phyloP scores from a whole-genome alignment of 1,140 invertebrate genomes.

The Nephotettix cincticeps region DNA sequence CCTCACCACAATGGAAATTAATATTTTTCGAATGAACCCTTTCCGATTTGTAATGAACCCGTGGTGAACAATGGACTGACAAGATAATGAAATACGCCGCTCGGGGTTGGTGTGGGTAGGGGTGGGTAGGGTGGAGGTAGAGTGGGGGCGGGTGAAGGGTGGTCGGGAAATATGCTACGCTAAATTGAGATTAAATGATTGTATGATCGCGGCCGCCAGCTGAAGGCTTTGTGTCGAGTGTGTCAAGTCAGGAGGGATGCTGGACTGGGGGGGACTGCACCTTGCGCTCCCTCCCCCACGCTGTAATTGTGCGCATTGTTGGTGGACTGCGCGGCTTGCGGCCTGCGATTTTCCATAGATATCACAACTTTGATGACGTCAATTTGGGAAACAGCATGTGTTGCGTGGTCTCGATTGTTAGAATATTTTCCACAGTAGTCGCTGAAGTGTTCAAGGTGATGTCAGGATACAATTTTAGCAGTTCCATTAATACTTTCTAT shows the following conservation, averaged over 20 bases:
- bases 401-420: no score
- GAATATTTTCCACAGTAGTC: no score
- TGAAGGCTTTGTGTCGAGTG: background rate
- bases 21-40: constrained; percentile 19
- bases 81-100: constrained; percentile 25
- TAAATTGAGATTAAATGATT: constrained; percentile 37
- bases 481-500: no score
- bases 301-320: no score
- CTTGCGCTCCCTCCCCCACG: background rate
- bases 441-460: no score
- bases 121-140: background rate
- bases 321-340: no score
- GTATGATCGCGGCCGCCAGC: constrained; percentile 19
- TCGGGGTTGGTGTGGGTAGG: background rate
- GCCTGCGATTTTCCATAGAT: no score
- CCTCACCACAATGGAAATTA: constrained; percentile 17
- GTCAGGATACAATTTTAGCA: no score
- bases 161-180: constrained; percentile 27
- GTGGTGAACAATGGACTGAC: constrained; percentile 7
- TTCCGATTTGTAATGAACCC: constrained; percentile 22
- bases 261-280: background rate
- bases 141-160: constrained; percentile 12
- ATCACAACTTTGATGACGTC: no score
- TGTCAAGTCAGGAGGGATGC: constrained; percentile 1
- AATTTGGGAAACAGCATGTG: no score